Evolutionary conservation across 2,888 invertebrate genomes (phyloP), one percentile per base, ranked within the genome.

Genomic region (Apodemia zela): DNA sequence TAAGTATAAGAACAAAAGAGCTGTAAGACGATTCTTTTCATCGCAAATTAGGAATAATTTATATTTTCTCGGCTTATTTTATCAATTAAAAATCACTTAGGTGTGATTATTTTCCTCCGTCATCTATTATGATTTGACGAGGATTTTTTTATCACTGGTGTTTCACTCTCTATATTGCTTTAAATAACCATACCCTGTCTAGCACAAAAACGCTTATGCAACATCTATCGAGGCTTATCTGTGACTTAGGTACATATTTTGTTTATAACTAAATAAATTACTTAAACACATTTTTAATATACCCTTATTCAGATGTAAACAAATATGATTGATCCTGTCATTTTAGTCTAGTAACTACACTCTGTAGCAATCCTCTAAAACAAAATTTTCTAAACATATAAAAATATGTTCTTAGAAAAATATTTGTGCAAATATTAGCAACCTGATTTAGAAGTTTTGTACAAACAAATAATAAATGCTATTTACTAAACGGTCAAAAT

Each of bases 321-420:
- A 10, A 8, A 33, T 10, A 10, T 33, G 1, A 33, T n/a, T 15
- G 42, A 42, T 42, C 15, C 15, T 42, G 15, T n/a, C 15, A 13
- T 38, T 42, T 42, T 42, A 42, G 42, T 15, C 15, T 42, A 42
- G 42, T 42, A n/a, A 42, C 42, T 42, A 42, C 2, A n/a, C 3
- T 2, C 15, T 15, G 6, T 15, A 42, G 42, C 13, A 38, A 13
- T 13, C 13, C 38, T 13, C 42, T 15, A 42, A 42, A 42, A 42
- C 1, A 42, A 42, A 42, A 54, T n/a, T 15, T 25, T 38, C 25
- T 42, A 42, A 15, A 62, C 38, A 62, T 54, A 54, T 54, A 57
- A 62, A 62, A 42, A 17, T 29, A 42, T 38, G n/a, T 54, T 42
- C 42, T n/a, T 35, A 42, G 13, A 57, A 21, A 62, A 42, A 60